Percentiles rank a stretch among this genome's conserved stretches.
phyloP scores from a whole-genome alignment of 2,888 invertebrate species.

The Standfussiana lucernea region DNA sequence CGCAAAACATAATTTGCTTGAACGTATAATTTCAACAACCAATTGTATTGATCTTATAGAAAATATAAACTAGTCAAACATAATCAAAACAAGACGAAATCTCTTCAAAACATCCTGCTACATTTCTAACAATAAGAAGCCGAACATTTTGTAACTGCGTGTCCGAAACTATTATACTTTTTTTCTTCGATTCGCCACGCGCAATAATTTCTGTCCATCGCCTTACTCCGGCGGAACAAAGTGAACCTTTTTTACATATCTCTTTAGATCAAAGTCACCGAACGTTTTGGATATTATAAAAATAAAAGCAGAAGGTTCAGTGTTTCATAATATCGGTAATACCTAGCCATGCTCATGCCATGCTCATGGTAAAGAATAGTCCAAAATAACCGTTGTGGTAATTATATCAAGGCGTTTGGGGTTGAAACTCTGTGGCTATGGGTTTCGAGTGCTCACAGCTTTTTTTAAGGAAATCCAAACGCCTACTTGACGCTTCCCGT shows the following conservation, averaged over 20 bases:
- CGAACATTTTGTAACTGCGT: constrained; percentile 53
- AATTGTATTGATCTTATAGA: not conserved
- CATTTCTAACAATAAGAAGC: constrained; percentile 23
- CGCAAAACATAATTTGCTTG: no score
- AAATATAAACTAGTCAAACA: not conserved
- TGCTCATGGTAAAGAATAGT: not conserved
- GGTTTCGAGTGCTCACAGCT: not conserved
- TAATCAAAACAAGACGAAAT: not conserved
- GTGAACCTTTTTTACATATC: constrained; percentile 56
- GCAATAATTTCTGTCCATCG: constrained; percentile 72
- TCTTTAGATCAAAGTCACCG: constrained; percentile 59
- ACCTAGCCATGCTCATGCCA: no score
- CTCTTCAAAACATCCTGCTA: constrained; percentile 7
- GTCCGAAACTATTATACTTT: constrained; percentile 63
- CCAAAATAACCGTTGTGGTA: not conserved
- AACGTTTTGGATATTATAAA: not conserved
- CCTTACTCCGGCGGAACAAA: constrained; percentile 68
- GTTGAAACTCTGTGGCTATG: not conserved
- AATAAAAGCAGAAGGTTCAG: constrained; percentile 14
- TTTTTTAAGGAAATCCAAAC: not conserved
- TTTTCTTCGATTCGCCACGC: constrained; percentile 72
- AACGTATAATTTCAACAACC: no score
- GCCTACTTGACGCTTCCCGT: not conserved
- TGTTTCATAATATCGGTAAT: not conserved
- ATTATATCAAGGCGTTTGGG: not conserved